These are phyloP conservation scores for Ridgeia piscesae DNA, from an alignment of 1,140 invertebrate species.

Conservation along the genomic window DNA sequence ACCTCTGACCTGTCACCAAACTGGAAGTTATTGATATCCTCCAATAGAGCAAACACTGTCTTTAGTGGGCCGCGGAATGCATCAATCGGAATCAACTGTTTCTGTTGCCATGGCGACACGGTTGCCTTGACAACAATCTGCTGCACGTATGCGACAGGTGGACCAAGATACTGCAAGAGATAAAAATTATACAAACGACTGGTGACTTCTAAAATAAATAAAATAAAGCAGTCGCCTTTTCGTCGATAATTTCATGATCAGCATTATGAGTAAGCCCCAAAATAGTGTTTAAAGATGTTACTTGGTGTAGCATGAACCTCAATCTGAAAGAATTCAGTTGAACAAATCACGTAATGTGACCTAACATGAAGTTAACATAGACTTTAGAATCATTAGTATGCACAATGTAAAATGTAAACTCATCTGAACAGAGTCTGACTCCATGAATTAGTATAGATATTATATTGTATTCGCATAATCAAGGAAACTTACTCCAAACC, in stretches of 20 bases:
- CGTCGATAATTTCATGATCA: background rate
- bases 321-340: background rate
- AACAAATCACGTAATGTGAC: background rate
- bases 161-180: conserved; percentile 54
- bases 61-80: conserved; percentile 81
- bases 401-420: background rate
- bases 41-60: conserved; percentile 82
- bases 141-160: conserved; percentile 75
- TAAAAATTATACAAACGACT: background rate
- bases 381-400: too few species aligned
- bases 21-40: conserved; percentile 82
- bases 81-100: conserved; percentile 76
- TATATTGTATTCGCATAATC: too few species aligned
- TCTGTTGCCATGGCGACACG: conserved; percentile 82
- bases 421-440: background rate
- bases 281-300: background rate
- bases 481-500: conserved; percentile 1
- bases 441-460: too few species aligned
- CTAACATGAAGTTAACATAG: background rate
- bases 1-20: conserved; percentile 68
- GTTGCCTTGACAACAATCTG: conserved; percentile 66
- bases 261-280: background rate
- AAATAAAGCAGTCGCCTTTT: background rate
- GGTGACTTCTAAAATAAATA: background rate
- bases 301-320: background rate